Evolutionary conservation across 1,140 invertebrate genomes (phyloP).

Genomic region (Drosophila virilis): DNA sequence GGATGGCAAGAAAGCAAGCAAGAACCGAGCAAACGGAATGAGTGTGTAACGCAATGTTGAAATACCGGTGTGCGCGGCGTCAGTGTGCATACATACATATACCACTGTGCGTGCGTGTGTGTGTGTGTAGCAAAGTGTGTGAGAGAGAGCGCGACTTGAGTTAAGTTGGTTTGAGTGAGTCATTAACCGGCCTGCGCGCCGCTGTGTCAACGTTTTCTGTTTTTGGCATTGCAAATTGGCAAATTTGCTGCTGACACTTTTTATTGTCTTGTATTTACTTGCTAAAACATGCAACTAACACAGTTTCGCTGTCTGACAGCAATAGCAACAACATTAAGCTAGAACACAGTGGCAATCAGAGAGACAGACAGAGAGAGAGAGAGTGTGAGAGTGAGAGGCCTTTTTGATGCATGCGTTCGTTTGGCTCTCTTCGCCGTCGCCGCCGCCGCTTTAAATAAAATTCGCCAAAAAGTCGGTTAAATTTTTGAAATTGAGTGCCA

Average conservation of each 20-base stretch:
- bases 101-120: not conserved
- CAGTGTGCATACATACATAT: conserved; percentile 19
- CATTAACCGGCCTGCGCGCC: conserved; percentile 70
- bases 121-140: not conserved
- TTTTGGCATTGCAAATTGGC: conserved; percentile 37
- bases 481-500: conserved; percentile 44
- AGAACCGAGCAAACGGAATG: conserved; percentile 35
- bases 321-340: conserved; percentile 11
- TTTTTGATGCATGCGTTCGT: not conserved
- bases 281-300: conserved; percentile 40
- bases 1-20: conserved; percentile 36
- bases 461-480: conserved; percentile 52
- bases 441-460: conserved; percentile 34
- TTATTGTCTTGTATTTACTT: conserved; percentile 20
- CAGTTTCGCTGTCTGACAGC: conserved; percentile 6
- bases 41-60: conserved; percentile 61
- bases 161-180: conserved; percentile 64
- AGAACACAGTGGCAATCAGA: not conserved
- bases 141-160: conserved; percentile 38
- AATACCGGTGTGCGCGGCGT: conserved; percentile 68
- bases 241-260: conserved; percentile 34
- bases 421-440: conserved; percentile 27
- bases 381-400: not conserved
- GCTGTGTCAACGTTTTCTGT: conserved; percentile 38
- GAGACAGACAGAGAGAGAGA: not conserved